These are phyloP conservation scores for Leptodactylus fuscus DNA, from an alignment of 2,113 vertebrate genomes.

Conservation along the genomic window DNA sequence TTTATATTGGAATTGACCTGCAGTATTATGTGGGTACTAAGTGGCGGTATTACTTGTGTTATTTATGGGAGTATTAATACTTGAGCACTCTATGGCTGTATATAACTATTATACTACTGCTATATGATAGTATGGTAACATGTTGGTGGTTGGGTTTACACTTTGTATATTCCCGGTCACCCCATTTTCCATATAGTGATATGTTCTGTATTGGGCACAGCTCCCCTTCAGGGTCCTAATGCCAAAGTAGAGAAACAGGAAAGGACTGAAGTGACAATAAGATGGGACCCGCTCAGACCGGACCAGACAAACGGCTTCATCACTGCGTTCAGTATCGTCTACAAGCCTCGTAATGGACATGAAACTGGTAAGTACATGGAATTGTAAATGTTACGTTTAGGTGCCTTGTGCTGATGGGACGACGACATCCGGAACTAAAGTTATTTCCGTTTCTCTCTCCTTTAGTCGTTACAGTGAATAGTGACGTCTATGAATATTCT, in stretches of 20 bases:
- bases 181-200: not conserved
- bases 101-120: too few species aligned
- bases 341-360: slow-evolving; percentile 66
- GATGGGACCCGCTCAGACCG: slow-evolving; percentile 73
- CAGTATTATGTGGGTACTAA: not conserved
- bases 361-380: slow-evolving; percentile 71
- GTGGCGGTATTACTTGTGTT: not conserved
- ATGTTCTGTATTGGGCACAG: slow-evolving; percentile 62
- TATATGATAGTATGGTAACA: too few species aligned
- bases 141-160: too few species aligned
- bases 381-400: too few species aligned
- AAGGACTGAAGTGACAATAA: slow-evolving; percentile 69
- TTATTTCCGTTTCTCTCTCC: not conserved
- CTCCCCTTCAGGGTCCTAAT: slow-evolving; percentile 68
- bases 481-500: slow-evolving; percentile 59
- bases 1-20: not conserved
- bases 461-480: slow-evolving; percentile 75
- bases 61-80: not conserved
- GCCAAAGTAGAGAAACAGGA: slow-evolving; percentile 58
- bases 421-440: too few species aligned
- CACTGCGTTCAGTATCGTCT: slow-evolving; percentile 77
- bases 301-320: slow-evolving; percentile 71
- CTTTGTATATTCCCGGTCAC: too few species aligned
- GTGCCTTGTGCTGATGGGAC: too few species aligned
- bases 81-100: not conserved